Evolutionary conservation across 2,888 invertebrate genomes (phyloP).

Genomic region (Xestia ashworthii): DNA sequence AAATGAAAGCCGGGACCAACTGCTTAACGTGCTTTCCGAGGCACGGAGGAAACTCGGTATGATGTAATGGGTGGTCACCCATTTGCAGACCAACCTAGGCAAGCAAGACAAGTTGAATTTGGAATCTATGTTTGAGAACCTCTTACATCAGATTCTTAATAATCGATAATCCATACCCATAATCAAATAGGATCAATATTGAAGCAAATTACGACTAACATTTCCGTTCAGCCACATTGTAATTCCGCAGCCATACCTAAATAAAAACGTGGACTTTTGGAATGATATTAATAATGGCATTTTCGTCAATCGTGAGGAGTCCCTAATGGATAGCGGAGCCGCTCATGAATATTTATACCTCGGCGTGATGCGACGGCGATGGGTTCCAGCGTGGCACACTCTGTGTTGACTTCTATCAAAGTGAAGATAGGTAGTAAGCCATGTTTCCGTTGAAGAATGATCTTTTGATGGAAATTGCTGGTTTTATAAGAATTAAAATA

Average conservation of each 20-base stretch:
- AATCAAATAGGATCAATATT: not conserved
- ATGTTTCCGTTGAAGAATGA: slow-evolving; percentile 29
- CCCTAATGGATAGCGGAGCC: slow-evolving; percentile 64
- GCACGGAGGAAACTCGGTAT: too few relatives aligned
- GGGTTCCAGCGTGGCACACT: slow-evolving; percentile 21
- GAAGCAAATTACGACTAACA: slow-evolving; percentile 3
- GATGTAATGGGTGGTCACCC: too few relatives aligned
- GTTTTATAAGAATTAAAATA: not conserved
- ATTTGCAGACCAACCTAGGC: too few relatives aligned
- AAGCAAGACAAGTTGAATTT: not conserved
- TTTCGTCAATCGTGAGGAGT: slow-evolving; percentile 60
- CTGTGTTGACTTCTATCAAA: slow-evolving; percentile 16
- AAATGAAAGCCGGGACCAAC: too few relatives aligned
- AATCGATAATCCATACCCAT: not conserved
- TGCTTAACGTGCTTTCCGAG: too few relatives aligned
- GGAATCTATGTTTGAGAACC: not conserved
- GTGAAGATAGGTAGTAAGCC: slow-evolving; percentile 16
- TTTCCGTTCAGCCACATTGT: slow-evolving; percentile 15
- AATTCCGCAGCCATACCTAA: slow-evolving; percentile 53
- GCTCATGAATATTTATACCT: slow-evolving; percentile 64
- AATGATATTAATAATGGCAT: slow-evolving; percentile 64
- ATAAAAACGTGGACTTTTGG: slow-evolving; percentile 59
- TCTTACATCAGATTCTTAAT: not conserved
- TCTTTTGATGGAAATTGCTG: not conserved
- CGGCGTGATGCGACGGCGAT: slow-evolving; percentile 38